Evolutionary conservation across 2,797 vertebrate species (phyloP).

Genomic region (Darevskia mixta): DNA sequence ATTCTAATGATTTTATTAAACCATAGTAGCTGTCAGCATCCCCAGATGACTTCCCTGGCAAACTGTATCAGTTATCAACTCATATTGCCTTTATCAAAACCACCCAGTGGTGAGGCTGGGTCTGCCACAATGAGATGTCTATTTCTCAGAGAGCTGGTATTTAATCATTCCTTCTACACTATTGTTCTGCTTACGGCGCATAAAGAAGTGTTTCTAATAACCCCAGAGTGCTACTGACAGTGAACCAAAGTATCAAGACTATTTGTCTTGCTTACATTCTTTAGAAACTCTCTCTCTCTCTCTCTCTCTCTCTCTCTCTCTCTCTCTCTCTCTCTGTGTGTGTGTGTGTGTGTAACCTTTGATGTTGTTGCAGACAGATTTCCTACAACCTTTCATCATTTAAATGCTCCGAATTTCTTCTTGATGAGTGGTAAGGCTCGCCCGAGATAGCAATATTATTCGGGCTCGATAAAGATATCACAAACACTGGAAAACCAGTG

Average conservation of each 20-base stretch:
- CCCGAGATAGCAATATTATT: conserved; percentile 77
- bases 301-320: too few species aligned
- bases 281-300: conserved; percentile 68
- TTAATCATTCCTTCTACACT: conserved; percentile 96
- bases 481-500: conserved; percentile 56
- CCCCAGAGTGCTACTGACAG: conserved; percentile 95
- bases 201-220: conserved; percentile 98
- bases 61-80: conserved; percentile 99
- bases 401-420: conserved; percentile 87
- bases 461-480: conserved; percentile 66
- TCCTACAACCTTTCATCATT: conserved; percentile 87
- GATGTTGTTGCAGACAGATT: conserved; percentile 87
- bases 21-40: conserved; percentile 95
- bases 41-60: conserved; percentile 91
- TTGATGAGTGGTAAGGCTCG: conserved; percentile 85
- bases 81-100: conserved; percentile 98
- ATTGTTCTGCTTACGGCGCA: conserved; percentile 99
- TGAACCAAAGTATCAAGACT: conserved; percentile 95
- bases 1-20: conserved; percentile 99
- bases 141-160: conserved; percentile 94
- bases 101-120: conserved; percentile 93
- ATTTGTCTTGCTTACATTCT: conserved; percentile 94
- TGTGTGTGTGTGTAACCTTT: conserved; percentile 65
- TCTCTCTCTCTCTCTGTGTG: neutral
- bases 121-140: conserved; percentile 95